Evolutionary conservation across 2,113 vertebrate species (phyloP), one percentile per base, ranked within the genome.

Genomic region (Murina feae): DNA sequence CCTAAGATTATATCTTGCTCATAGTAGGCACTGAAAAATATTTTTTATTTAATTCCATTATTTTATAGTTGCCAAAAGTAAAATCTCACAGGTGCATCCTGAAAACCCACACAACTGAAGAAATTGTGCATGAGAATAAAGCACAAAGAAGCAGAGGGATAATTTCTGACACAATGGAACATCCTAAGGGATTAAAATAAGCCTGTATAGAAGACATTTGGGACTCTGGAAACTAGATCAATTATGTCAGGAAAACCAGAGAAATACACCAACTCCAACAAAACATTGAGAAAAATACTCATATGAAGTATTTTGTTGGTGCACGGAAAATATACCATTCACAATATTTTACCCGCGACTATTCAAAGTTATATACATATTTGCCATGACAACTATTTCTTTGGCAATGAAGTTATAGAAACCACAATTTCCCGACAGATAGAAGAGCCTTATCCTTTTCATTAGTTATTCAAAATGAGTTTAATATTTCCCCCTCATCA

Each of bases 301-400:
- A 65, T 44, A n/a, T 35, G 13, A 30, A 28, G 21, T 55, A 5
- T 37, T 72, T 93, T 39, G 9, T 55, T 47, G 10, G 5, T 51
- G 37, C 20, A n/a, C 0, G n/a, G 5, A 44, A 91, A 91, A n/a
- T 17, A n/a, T 1, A 12, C 72, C 75, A 82, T 93, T 93, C 78
- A 76, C 21, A 78, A 49, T 32, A 72, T 9, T 51, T 71, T 60
- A 37, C 17, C 83, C 44, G 66, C 37, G 78, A 21, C 66, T 87
- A 23, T 72, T 84, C 74, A 32, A 88, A 92, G 65, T 72, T 60
- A 88, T 9, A 81, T 25, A 93, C 87, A 79, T 90, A 25, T 94
- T 93, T 94, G 53, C 85, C 95, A 92, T 96, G 86, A 94, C 85
- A 96, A 90, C 85, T 85, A 85, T 74, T 95, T 86, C 76, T 90